Conservation (phyloP, 2,797 vertebrate species). For the Tangara arthus region DNA sequence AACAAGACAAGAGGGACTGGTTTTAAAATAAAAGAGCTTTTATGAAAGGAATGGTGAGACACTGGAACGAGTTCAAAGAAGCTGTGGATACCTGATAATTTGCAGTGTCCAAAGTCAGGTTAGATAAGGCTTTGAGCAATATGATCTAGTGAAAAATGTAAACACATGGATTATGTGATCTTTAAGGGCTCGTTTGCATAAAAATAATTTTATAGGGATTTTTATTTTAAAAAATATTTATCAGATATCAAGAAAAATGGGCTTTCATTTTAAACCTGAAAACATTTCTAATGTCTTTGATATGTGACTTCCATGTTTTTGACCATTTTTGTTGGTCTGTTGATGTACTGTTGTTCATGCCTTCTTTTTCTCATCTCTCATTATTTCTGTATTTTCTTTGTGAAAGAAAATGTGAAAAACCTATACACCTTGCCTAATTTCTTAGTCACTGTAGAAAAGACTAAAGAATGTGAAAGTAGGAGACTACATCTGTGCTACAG, state of each 20-base stretch:
- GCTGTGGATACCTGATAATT: not conserved
- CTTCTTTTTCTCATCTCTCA: not conserved
- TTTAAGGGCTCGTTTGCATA: rapidly evolving
- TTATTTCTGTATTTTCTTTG: not conserved
- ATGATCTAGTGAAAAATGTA: not conserved
- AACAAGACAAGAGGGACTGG: not conserved
- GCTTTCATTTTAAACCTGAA: not conserved
- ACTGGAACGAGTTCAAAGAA: not conserved
- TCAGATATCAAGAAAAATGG: not conserved
- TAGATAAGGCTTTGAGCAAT: not conserved
- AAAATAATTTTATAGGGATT: not conserved
- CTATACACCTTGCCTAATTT: not conserved
- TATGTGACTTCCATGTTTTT: not conserved
- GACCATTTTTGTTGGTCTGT: not conserved
- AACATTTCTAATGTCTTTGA: not conserved
- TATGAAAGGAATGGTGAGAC: not conserved
- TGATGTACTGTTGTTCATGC: not conserved
- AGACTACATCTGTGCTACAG: not conserved
- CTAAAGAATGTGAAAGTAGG: not conserved
- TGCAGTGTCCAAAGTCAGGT: not conserved
- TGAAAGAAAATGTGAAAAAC: not conserved
- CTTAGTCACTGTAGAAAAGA: not conserved
- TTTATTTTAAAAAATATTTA: not conserved
- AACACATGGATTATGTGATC: not conserved
- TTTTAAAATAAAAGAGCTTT: not conserved